Base-by-base conservation (phyloP, 1,140 invertebrate genomes). In the Chrysomallon squamiferum region DNA sequence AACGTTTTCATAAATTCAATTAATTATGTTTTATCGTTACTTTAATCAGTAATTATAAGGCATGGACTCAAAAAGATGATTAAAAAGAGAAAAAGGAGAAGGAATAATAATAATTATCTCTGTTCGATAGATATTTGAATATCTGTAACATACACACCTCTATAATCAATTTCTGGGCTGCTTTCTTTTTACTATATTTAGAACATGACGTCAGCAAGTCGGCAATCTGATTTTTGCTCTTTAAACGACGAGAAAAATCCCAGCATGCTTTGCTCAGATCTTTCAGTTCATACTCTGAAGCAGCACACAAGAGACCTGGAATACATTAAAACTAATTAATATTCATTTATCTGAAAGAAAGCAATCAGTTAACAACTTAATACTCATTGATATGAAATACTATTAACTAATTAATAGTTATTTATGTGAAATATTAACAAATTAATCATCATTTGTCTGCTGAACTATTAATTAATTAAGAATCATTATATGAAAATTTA, bases 251-350 rank as follows among this genome's bases (percentile, higher is more conserved):
- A 33, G n/a, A 33, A 13, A 32, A 58, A 20, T 58, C 30, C 56
- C n/a, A 33, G 56, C 56, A 58, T 33, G 56, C 56, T 18, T 11
- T 30, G 18, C 30, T 11, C 3, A 58, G 30, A 58, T 58, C 56
- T 13, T 30, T 30, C 13, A 58, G 25, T 7, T n/a, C 15, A 15
- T 33, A 58, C 32, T 58, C 56, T 3, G 22, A 27, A 20, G 56
- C 30, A 33, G 56, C 56, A 35, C 56, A 58, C 6, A 58, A 35
- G 20, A 58, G 32, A 32, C 56, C 56, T 58, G 56, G 13, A 56
- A 56, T 22, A 29, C 30, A 58, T 33, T 1, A 9, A 3, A 47
- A 20, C 3, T 11, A 47, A 22, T 47, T 47, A 1, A 6, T 1
- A 3, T 47, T 47, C n/a, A 18, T 11, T 18, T 47, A 11, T 18